These are phyloP conservation scores for Desmodus rotundus DNA, from an alignment of 2,113 vertebrate species.

Conservation along the genomic window DNA sequence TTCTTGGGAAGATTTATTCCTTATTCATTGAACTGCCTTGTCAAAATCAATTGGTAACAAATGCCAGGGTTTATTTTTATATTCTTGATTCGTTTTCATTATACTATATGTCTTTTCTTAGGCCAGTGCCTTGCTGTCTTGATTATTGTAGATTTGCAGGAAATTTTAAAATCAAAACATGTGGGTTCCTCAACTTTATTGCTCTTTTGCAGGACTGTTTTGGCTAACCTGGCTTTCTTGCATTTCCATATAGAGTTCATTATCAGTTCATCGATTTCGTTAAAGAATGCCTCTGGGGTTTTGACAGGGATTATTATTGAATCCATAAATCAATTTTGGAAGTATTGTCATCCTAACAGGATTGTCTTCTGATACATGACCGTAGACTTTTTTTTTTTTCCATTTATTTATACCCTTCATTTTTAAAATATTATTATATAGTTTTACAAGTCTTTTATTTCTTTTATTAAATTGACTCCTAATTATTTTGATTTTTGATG, in stretches of 20 bases:
- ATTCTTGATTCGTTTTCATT: background rate
- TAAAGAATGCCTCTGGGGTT: background rate
- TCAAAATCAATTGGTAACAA: background rate
- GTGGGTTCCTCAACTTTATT: background rate
- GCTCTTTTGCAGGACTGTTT: background rate
- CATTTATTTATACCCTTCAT: background rate
- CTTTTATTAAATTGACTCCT: background rate
- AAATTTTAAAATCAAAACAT: background rate
- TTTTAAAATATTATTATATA: background rate
- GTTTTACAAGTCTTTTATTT: background rate
- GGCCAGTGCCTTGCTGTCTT: background rate
- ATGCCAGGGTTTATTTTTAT: background rate
- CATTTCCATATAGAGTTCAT: background rate
- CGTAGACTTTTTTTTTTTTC: background rate
- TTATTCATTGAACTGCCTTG: background rate
- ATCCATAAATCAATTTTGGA: background rate
- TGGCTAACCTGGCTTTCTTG: background rate
- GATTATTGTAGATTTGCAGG: background rate
- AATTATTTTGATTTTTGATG: background rate
- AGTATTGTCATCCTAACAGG: background rate
- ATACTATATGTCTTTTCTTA: background rate
- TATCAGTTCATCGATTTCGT: background rate
- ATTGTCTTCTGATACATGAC: background rate
- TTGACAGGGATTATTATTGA: background rate
- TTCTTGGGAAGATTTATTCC: background rate